Evolutionary conservation across 2,888 invertebrate species (phyloP).

Genomic region (Schrankia costaestrigalis): DNA sequence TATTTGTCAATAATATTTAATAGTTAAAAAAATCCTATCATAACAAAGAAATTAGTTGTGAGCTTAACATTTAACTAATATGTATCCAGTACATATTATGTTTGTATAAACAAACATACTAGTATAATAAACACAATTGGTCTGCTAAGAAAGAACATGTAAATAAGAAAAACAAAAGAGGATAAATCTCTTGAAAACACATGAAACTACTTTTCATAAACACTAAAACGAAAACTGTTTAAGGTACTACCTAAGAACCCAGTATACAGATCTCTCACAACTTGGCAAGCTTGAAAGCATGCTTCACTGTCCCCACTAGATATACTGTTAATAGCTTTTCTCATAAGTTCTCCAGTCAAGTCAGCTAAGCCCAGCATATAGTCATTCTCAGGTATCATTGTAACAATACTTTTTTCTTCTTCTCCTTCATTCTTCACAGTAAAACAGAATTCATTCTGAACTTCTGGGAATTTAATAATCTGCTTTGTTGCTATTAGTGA

Average conservation of each 20-base stretch:
- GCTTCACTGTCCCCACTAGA: slow-evolving; percentile 87
- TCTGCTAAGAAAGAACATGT: too few relatives aligned
- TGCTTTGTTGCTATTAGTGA: slow-evolving; percentile 82
- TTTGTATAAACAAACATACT: too few relatives aligned
- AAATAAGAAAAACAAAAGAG: neutral
- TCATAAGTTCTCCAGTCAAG: slow-evolving; percentile 94
- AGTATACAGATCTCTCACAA: slow-evolving; percentile 84
- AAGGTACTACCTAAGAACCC: slow-evolving; percentile 83
- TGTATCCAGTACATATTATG: too few relatives aligned
- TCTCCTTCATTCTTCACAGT: slow-evolving; percentile 31
- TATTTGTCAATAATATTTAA: neutral
- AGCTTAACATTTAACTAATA: too few relatives aligned
- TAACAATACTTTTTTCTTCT: slow-evolving; percentile 42
- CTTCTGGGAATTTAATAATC: slow-evolving; percentile 81
- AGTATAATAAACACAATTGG: too few relatives aligned
- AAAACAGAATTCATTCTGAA: slow-evolving; percentile 79
- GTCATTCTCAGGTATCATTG: slow-evolving; percentile 71
- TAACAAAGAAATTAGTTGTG: too few relatives aligned
- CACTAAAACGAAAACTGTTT: slow-evolving; percentile 9
- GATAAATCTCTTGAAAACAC: neutral
- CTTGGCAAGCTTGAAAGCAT: slow-evolving; percentile 86
- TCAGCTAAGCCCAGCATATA: slow-evolving; percentile 91
- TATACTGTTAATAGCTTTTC: slow-evolving; percentile 91
- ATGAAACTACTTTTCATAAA: neutral
- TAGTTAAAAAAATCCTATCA: neutral